These are phyloP conservation scores for Thumatha senex DNA, from an alignment of 2,888 invertebrate species.

Conservation along the genomic window DNA sequence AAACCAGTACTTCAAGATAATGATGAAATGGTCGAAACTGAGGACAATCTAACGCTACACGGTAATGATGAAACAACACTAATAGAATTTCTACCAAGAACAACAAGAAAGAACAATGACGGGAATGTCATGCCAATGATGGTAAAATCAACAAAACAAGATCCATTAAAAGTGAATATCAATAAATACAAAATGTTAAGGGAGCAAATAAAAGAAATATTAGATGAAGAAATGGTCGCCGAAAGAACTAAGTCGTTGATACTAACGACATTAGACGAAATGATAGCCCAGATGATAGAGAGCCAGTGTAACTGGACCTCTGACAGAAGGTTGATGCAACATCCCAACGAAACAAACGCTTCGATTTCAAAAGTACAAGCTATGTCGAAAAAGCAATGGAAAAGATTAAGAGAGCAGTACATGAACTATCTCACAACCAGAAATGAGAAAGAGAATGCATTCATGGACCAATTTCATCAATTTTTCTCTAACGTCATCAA, in stretches of 20 bases:
- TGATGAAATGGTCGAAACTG: slow-evolving; percentile 21
- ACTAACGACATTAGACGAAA: slow-evolving; percentile 51
- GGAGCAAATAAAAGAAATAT: slow-evolving; percentile 44
- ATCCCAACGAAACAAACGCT: slow-evolving; percentile 8
- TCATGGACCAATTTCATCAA: slow-evolving; percentile 41
- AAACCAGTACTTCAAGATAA: slow-evolving; percentile 52
- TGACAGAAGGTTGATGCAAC: slow-evolving; percentile 5
- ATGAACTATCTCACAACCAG: slow-evolving; percentile 19
- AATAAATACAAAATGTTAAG: slow-evolving; percentile 54
- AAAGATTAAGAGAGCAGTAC: slow-evolving; percentile 36
- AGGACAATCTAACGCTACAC: slow-evolving; percentile 37
- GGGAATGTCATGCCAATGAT: not conserved
- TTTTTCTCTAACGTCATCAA: slow-evolving; percentile 43
- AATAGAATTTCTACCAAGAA: slow-evolving; percentile 49
- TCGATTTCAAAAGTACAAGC: slow-evolving; percentile 12
- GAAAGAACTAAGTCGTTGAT: slow-evolving; percentile 49
- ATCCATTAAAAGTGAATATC: slow-evolving; percentile 38
- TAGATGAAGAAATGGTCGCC: slow-evolving; percentile 52
- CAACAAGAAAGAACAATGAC: not conserved
- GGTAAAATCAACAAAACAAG: slow-evolving; percentile 2
- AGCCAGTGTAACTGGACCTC: slow-evolving; percentile 46
- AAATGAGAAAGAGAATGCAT: slow-evolving; percentile 25
- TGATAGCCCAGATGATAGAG: slow-evolving; percentile 50
- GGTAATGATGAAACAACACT: slow-evolving; percentile 54
- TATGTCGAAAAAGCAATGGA: slow-evolving; percentile 38